Evolutionary conservation across 2,797 vertebrate genomes (phyloP).

Genomic region (Gastrophryne carolinensis): DNA sequence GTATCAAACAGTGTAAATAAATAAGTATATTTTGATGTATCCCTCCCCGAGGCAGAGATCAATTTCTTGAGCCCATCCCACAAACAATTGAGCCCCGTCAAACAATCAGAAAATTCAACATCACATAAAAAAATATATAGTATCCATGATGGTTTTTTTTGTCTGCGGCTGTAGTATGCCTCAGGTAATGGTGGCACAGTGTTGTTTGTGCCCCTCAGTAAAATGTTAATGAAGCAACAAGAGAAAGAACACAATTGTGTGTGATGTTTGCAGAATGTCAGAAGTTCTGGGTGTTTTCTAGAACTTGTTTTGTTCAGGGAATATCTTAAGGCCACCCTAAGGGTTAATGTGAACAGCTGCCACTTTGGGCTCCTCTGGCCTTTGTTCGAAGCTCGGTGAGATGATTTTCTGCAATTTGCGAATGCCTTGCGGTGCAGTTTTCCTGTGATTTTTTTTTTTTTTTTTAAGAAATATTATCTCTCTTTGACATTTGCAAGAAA

Average conservation of each 20-base stretch:
- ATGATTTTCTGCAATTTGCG: neutral
- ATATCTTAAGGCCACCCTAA: neutral
- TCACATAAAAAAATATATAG: too few species aligned
- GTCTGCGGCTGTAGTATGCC: neutral
- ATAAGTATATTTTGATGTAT: too few species aligned
- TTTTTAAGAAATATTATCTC: neutral
- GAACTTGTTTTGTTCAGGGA: neutral
- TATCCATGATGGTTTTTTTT: too few species aligned
- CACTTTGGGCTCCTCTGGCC: neutral
- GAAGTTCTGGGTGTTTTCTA: neutral
- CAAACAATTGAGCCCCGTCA: too few species aligned
- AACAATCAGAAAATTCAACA: too few species aligned
- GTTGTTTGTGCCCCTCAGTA: neutral
- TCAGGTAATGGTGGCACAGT: neutral
- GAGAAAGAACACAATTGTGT: neutral
- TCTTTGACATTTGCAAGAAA: conserved; percentile 9
- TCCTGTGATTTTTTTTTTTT: neutral
- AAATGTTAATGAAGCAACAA: conserved; percentile 1
- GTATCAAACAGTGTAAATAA: too few species aligned
- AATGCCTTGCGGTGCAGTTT: neutral
- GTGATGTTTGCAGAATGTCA: neutral
- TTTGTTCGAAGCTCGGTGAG: neutral
- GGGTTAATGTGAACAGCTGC: conserved; percentile 3
- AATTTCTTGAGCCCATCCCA: too few species aligned
- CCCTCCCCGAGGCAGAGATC: too few species aligned